Evolutionary conservation across 2,888 invertebrate species (phyloP).

Genomic region (Ormyrus thymus): DNA sequence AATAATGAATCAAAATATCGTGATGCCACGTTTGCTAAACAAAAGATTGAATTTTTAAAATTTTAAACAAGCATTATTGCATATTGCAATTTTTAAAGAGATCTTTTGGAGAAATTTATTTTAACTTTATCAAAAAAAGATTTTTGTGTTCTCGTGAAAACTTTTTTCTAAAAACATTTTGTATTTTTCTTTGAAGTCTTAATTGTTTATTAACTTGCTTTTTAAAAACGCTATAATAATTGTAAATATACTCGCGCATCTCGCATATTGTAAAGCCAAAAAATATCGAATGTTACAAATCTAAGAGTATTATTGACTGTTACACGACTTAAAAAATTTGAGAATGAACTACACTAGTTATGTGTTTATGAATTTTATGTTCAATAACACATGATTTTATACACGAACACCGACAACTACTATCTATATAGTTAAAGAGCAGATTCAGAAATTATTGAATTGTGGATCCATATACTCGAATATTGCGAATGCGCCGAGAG

Average conservation of each 20-base stretch:
- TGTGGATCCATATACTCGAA: slow-evolving; percentile 51
- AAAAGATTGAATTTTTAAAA: slow-evolving; percentile 36
- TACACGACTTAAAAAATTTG: slow-evolving; percentile 67
- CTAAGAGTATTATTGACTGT: slow-evolving; percentile 71
- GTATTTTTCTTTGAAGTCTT: slow-evolving; percentile 21
- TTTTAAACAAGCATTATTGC: slow-evolving; percentile 37
- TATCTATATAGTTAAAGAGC: slow-evolving; percentile 25
- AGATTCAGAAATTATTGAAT: slow-evolving; percentile 58
- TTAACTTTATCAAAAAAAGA: slow-evolving; percentile 21
- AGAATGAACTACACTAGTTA: slow-evolving; percentile 47
- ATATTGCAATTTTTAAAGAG: slow-evolving; percentile 33
- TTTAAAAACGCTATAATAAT: slow-evolving; percentile 31
- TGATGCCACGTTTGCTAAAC: slow-evolving; percentile 44
- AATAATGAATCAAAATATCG: slow-evolving; percentile 46
- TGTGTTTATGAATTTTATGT: slow-evolving; percentile 45
- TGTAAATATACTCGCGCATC: slow-evolving; percentile 55
- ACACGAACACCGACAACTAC: slow-evolving; percentile 41
- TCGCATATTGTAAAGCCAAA: slow-evolving; percentile 59
- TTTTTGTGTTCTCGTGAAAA: slow-evolving; percentile 8
- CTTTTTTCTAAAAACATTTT: slow-evolving; percentile 34
- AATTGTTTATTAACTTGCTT: slow-evolving; percentile 22
- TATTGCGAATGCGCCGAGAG: slow-evolving; percentile 57
- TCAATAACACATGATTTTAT: slow-evolving; percentile 46
- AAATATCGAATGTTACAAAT: slow-evolving; percentile 72
- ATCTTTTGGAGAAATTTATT: slow-evolving; percentile 33